Evolutionary conservation across 2,113 vertebrate genomes (phyloP).

Genomic region (Stomatorhinus ivindoensis): DNA sequence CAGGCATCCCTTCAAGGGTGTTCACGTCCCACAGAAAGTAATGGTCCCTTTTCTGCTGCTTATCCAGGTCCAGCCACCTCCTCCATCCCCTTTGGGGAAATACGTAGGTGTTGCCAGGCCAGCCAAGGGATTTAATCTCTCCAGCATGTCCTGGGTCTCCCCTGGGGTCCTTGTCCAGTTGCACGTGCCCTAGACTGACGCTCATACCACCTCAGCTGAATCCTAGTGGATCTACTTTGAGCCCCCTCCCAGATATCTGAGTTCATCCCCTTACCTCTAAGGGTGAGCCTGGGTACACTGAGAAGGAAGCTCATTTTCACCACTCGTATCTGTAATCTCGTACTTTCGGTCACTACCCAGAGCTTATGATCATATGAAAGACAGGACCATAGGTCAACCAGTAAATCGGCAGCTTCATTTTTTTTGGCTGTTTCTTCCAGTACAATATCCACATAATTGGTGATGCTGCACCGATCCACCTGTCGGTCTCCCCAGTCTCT

Average conservation of each 20-base stretch:
- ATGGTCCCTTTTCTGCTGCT: too few species aligned
- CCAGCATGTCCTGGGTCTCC: not conserved
- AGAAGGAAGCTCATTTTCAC: not conserved
- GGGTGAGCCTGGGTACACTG: too few species aligned
- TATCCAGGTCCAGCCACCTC: too few species aligned
- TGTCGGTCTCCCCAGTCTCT: not conserved
- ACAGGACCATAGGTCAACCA: not conserved
- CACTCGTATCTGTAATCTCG: not conserved
- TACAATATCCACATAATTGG: not conserved
- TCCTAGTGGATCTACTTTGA: not conserved
- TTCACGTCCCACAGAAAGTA: too few species aligned
- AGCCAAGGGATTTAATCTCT: not conserved
- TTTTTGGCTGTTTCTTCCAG: not conserved
- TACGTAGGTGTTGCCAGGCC: too few species aligned
- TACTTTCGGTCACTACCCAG: not conserved
- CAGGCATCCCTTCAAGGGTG: too few species aligned
- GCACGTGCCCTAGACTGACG: not conserved
- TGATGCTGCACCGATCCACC: not conserved
- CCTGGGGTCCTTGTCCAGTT: not conserved
- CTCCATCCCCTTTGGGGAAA: too few species aligned
- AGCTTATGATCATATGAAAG: not conserved
- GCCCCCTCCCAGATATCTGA: too few species aligned
- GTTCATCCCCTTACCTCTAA: too few species aligned
- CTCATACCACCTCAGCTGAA: not conserved
- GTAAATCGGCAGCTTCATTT: not conserved